A percentile compares a stretch with the other conserved stretches of the same genome.
Evolutionary conservation across 2,888 invertebrate genomes (phyloP).

Genomic region (Spodoptera picta): DNA sequence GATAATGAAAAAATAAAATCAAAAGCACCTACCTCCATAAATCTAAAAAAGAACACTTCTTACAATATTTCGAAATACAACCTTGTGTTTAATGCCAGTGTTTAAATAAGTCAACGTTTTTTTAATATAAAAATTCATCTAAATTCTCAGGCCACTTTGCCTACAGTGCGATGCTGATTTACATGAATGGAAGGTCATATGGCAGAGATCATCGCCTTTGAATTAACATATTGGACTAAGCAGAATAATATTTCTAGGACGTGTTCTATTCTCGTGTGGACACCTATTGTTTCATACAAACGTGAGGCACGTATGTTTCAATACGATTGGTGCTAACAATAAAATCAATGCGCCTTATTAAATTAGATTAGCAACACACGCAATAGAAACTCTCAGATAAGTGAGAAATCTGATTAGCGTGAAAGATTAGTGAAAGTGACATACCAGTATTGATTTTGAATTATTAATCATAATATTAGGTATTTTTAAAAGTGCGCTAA

Average conservation of each 20-base stretch:
- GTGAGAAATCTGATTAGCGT: too few relatives aligned
- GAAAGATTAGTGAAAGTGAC: too few relatives aligned
- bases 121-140: neutral
- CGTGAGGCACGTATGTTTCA: constrained; percentile 22
- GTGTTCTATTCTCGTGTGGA: constrained; percentile 23
- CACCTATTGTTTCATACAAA: constrained; percentile 23
- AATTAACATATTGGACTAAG: constrained; percentile 37
- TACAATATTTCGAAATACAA: constrained; percentile 5
- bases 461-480: too few relatives aligned
- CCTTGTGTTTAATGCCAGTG: too few relatives aligned
- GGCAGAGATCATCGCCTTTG: constrained; percentile 39
- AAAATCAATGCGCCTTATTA: constrained; percentile 17
- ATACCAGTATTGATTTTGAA: too few relatives aligned
- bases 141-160: constrained; percentile 21
- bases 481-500: too few relatives aligned
- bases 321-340: constrained; percentile 11
- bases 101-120: too few relatives aligned
- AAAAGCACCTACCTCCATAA: too few relatives aligned
- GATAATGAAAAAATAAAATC: too few relatives aligned
- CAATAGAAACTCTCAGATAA: constrained; percentile 7
- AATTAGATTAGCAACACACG: constrained; percentile 26
- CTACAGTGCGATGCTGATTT: constrained; percentile 18
- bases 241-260: constrained; percentile 33
- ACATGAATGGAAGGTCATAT: constrained; percentile 42
- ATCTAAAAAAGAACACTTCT: too few relatives aligned